Evolutionary conservation across 2,113 vertebrate species (phyloP), one percentile per base, ranked within the genome.

Genomic region (Malurus alboscapulatus): DNA sequence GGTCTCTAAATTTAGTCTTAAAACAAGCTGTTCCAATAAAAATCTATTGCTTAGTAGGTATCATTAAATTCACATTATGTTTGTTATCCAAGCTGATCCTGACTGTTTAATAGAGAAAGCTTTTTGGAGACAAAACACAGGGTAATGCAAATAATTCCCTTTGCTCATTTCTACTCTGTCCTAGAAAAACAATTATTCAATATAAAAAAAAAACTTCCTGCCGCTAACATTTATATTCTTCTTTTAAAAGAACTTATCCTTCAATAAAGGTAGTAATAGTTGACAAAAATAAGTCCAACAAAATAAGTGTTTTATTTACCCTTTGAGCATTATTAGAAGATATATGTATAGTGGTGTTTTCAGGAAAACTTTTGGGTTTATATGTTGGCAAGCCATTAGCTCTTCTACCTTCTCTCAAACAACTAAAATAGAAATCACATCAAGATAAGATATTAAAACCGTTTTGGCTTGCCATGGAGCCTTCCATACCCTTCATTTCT

Each of bases 151-250:
- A 80, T 36, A 83, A 71, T 40, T 91, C 45, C 14, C 3, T 66
- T 76, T 47, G 20, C 38, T 77, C n/a, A 74, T 7, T 95, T 87
- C 54, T 66, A 18, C 25, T 65, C 29, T 61, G 22, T 54, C 45
- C 25, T 24, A 71, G 61, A 54, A 94, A 69, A 75, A 53, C 9
- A 84, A 48, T 34, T 82, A 7, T 78, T 95, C 2, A 2, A 80
- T 62, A 57, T 3, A 81, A 29, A 25, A 85, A 36, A 85, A 36
- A 92, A 87, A 77, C 26, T 87, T 96, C 90, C 87, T 92, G 61
- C 76, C 38, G 75, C 93, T 97, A 93, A 93, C 22, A 84, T 97
- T 95, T 80, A 44, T 58, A 72, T 88, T 91, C 32, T 72, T 95
- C 72, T 84, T 79, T 85, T 36, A 90, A 69, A 25, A 90, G 72